Base-by-base conservation (phyloP, 2,113 vertebrate genomes). In the Mustelus asterias region DNA sequence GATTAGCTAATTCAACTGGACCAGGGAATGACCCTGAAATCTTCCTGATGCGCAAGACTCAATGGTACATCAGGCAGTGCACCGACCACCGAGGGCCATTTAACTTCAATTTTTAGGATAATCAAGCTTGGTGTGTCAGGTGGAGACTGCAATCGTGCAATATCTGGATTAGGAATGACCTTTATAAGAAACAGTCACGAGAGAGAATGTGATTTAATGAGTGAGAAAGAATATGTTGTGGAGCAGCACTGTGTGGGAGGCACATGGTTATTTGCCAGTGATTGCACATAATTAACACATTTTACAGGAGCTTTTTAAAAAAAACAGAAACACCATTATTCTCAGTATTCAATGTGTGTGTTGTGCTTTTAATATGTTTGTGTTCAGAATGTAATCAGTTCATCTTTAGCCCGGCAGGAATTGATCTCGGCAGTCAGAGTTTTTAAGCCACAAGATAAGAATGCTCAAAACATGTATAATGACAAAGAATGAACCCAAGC, bases 331-430 rank as follows among this genome's bases (percentile, higher is more conserved):
- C 22, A 94, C 37, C 93, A 94, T 94, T 94, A 95, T 48, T 95
- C 94, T 24, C 67, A 48, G 14, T 72, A 95, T 95, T 95, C 67
- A 72, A 76, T 44, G 67, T 44, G 44, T 95, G 94, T 95, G 54
- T 70, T 94, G 93, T 94, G 37, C 41, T 94, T 70, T 94, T 94
- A 70, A 44, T 94, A 70, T 54, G 67, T 95, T 95, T 72, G 44
- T 54, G 26, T 90, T 63, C 69, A 48, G 44, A 72, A 95, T 72
- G 20, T 76, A 95, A 95, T 95, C 41, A 95, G 94, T 72, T 95
- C 69, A 72, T 72, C 94, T 76, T 72, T 33, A 95, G 26, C 44
- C 41, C 94, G 72, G 94, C 69, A 76, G 67, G 69, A 95, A 95
- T 22, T 72, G 94, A 95, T 95, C 67, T 72, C 24, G 4, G 94